Evolutionary conservation across 2,888 invertebrate genomes (phyloP).

Genomic region (Mantis religiosa): DNA sequence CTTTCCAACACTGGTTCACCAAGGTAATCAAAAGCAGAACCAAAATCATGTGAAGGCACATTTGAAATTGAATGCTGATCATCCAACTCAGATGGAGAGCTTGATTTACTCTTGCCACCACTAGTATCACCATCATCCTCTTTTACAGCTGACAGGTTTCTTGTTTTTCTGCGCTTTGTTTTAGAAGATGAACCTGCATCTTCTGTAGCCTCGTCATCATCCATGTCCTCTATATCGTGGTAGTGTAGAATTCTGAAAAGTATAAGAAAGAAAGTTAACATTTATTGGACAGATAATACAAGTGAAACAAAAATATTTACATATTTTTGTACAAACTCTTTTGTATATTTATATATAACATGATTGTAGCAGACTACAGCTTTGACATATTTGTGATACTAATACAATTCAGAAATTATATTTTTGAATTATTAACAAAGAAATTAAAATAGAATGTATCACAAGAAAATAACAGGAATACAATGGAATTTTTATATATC

Average conservation of each 20-base stretch:
- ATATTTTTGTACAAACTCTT: not conserved
- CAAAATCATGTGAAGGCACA: not conserved
- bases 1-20: not conserved
- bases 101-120: conserved; percentile 11
- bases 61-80: not conserved
- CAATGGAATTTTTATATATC: too few species aligned
- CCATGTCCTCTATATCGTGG: conserved; percentile 62
- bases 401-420: too few species aligned
- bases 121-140: not conserved
- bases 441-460: too few species aligned
- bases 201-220: conserved; percentile 43
- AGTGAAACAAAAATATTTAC: not conserved
- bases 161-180: conserved; percentile 22
- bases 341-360: too few species aligned
- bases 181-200: conserved; percentile 29
- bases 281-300: not conserved
- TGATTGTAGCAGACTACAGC: too few species aligned
- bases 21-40: not conserved
- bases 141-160: not conserved
- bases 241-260: conserved; percentile 65
- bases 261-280: not conserved
- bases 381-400: too few species aligned
- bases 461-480: too few species aligned
- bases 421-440: too few species aligned
- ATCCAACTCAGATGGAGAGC: not conserved